These are phyloP conservation scores for Palloptera scutellata DNA, from an alignment of 2,888 invertebrate genomes.

Conservation along the genomic window DNA sequence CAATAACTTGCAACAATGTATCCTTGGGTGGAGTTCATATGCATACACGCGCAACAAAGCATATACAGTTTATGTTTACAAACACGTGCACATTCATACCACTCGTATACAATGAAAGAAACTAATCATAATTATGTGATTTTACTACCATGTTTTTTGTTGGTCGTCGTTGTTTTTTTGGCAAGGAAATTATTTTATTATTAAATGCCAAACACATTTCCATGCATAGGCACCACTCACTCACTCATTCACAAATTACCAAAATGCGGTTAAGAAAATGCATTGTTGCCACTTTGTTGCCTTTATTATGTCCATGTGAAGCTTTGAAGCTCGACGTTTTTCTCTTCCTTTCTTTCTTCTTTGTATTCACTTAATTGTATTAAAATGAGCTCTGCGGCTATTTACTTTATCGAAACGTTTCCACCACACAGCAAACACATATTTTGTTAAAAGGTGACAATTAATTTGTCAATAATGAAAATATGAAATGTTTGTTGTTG, in stretches of 20 bases:
- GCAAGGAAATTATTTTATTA: conserved; percentile 31
- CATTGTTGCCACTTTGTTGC: too few relatives aligned
- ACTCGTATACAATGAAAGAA: conserved; percentile 13
- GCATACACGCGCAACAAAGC: conserved; percentile 1
- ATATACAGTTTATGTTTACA: neutral
- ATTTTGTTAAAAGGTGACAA: conserved; percentile 62
- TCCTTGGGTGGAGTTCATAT: too few relatives aligned
- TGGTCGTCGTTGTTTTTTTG: conserved; percentile 1
- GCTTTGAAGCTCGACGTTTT: neutral
- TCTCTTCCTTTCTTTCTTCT: conserved; percentile 2
- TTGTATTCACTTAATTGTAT: conserved; percentile 26
- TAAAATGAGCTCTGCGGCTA: conserved; percentile 28
- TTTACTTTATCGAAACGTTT: conserved; percentile 13
- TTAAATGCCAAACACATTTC: conserved; percentile 32
- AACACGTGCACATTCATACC: conserved; percentile 1
- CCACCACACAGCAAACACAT: conserved; percentile 30
- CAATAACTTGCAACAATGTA: too few relatives aligned
- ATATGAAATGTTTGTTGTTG: neutral
- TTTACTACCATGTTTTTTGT: conserved; percentile 34
- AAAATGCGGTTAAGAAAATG: too few relatives aligned
- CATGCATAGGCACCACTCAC: neutral
- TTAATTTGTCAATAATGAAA: conserved; percentile 59
- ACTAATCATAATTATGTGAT: conserved; percentile 56
- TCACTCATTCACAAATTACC: too few relatives aligned
- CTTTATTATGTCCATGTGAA: neutral